Base-by-base conservation (phyloP, 2,888 invertebrate genomes). In the Ophion costatus region DNA sequence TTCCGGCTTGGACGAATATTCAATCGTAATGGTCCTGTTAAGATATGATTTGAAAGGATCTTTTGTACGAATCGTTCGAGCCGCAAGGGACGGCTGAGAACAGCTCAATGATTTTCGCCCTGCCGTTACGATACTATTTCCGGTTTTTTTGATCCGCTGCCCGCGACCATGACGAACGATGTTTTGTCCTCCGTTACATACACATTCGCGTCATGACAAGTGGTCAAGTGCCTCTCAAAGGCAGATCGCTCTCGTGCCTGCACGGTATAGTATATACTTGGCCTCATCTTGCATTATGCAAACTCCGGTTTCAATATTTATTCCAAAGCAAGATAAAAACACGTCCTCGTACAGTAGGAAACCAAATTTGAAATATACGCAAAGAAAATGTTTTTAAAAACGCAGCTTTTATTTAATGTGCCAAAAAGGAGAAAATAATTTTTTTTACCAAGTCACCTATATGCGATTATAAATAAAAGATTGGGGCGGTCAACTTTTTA, bases 251-350 rank as follows among this genome's bases (percentile, higher is more conserved):
- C 57, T 67, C 57, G 59, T 7, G 73, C 38, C 1, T 7, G 38
- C 38, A 7, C 6, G 5, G 24, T 63, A 59, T 84, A 56, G 57
- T 70, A 74, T 81, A 29, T 84, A 81, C 78, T 77, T 42, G 38
- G 67, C 51, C 63, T 74, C 56, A 61, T 79, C 70, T 75, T 75
- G 75, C 59, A 85, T 76, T 71, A 67, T 83, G 78, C 66, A 79
- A 82, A 79, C 51, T 74, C 22, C 66, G 7, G 64, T 64, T 38
- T 38, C 38, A 38, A 38, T 38, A 38, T 38, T 38, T 38, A 38
- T 38, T 38, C 7, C 9, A 38, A 38, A 38, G 38, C 7, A 38
- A 0, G 38, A 38, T 38, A 9, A 38, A 38, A 6, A 38, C 38
- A 7, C 38, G 6, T 38, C 38, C 9, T 9, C 38, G 38, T 3